phyloP scores from a whole-genome alignment of 2,113 vertebrate genomes.

The Chitala chitala region DNA sequence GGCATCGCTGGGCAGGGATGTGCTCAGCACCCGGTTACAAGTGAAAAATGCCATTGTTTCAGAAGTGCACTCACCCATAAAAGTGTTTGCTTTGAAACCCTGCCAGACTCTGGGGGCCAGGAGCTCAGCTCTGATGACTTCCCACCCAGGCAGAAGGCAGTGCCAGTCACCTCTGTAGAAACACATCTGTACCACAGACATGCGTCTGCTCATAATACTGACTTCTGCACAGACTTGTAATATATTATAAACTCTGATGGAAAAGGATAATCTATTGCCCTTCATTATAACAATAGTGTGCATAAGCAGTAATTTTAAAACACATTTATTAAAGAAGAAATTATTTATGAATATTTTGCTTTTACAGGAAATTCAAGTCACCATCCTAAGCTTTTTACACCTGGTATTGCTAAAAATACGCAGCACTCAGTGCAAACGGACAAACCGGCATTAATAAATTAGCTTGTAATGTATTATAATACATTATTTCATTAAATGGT shows the following conservation, averaged over 20 bases:
- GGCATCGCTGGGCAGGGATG: constrained; percentile 8
- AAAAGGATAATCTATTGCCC: background rate
- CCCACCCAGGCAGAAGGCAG: constrained; percentile 17
- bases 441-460: background rate
- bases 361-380: no score
- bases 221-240: background rate
- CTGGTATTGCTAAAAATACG: background rate
- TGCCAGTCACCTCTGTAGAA: constrained; percentile 3
- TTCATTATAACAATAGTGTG: background rate
- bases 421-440: background rate
- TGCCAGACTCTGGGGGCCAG: constrained; percentile 12
- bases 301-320: no score
- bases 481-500: background rate
- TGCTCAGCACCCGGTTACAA: constrained; percentile 7
- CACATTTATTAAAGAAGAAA: no score
- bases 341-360: no score
- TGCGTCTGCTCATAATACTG: background rate
- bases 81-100: constrained; percentile 10
- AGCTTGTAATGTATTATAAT: no score
- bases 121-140: background rate
- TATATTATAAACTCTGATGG: background rate
- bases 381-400: background rate
- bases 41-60: constrained; percentile 21
- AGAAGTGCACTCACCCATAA: constrained; percentile 18
- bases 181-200: background rate